Conservation (phyloP, 2,113 vertebrate genomes). For the Melanerpes formicivorus region DNA sequence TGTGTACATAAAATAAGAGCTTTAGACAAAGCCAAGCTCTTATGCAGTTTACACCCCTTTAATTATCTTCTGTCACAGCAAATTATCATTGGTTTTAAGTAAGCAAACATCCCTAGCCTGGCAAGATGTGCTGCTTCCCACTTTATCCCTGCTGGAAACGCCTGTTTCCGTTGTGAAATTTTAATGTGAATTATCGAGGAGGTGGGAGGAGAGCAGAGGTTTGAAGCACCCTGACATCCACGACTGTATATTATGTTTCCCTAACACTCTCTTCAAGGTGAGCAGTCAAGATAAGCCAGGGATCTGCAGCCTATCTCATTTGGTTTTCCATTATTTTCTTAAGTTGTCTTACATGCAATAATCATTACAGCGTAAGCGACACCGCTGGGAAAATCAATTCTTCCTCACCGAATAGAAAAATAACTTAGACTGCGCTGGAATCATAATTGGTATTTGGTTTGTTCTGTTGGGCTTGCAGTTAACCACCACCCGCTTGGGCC, state of each 20-base stretch:
- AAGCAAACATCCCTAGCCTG: background rate
- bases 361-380: slow-evolving; percentile 65
- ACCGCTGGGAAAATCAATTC: slow-evolving; percentile 68
- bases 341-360: slow-evolving; percentile 57
- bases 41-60: background rate
- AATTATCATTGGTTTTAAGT: slow-evolving; percentile 35
- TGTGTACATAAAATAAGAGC: background rate
- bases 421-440: slow-evolving; percentile 8
- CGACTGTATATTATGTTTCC: slow-evolving; percentile 13
- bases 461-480: slow-evolving; percentile 35
- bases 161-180: background rate
- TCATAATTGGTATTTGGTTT: slow-evolving; percentile 63
- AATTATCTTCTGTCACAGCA: slow-evolving; percentile 29
- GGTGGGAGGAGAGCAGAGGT: background rate
- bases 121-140: background rate
- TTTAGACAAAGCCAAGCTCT: too few relatives aligned
- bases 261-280: slow-evolving; percentile 31
- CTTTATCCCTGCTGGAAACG: background rate
- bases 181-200: background rate
- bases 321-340: slow-evolving; percentile 55
- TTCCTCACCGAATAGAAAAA: slow-evolving; percentile 63
- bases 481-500: background rate
- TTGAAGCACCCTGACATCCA: background rate
- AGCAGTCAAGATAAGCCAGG: slow-evolving; percentile 52
- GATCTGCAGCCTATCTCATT: slow-evolving; percentile 34